Conservation (phyloP, 1,140 invertebrate genomes). For the Chlorops oryzae region DNA sequence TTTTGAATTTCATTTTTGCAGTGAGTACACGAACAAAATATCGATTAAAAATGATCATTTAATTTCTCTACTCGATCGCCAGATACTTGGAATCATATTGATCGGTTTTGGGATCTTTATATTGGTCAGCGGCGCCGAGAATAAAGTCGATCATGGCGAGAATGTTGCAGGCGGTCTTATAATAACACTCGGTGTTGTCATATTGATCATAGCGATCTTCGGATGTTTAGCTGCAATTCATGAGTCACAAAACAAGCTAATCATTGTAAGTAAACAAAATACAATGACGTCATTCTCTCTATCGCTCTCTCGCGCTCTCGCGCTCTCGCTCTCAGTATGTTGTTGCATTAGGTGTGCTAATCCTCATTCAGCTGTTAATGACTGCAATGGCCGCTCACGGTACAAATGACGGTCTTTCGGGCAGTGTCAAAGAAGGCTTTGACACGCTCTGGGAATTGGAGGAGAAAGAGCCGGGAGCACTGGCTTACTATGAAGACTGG, state of each 20-base stretch:
- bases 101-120: constrained; percentile 40
- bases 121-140: constrained; percentile 28
- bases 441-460: constrained; percentile 34
- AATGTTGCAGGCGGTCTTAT: constrained; percentile 38
- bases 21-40: constrained; percentile 22
- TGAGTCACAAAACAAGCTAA: constrained; percentile 25
- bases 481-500: constrained; percentile 37
- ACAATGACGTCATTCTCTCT: neutral
- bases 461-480: constrained; percentile 26
- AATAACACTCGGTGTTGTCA: constrained; percentile 33
- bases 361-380: constrained; percentile 32
- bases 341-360: constrained; percentile 24
- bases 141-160: constrained; percentile 38
- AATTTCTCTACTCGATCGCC: no score
- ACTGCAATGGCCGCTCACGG: constrained; percentile 38
- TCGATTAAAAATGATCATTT: neutral
- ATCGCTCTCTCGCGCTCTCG: neutral
- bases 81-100: constrained; percentile 35
- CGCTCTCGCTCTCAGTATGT: constrained; percentile 11
- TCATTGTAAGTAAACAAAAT: constrained; percentile 25
- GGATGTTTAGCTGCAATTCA: constrained; percentile 38
- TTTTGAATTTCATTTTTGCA: constrained; percentile 38
- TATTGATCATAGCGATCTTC: constrained; percentile 34
- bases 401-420: constrained; percentile 37
- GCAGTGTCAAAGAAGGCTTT: constrained; percentile 38